A percentile compares a stretch with the other conserved stretches of the same genome.
phyloP scores from a whole-genome alignment of 2,888 invertebrate species.

The Xylocampa areola region DNA sequence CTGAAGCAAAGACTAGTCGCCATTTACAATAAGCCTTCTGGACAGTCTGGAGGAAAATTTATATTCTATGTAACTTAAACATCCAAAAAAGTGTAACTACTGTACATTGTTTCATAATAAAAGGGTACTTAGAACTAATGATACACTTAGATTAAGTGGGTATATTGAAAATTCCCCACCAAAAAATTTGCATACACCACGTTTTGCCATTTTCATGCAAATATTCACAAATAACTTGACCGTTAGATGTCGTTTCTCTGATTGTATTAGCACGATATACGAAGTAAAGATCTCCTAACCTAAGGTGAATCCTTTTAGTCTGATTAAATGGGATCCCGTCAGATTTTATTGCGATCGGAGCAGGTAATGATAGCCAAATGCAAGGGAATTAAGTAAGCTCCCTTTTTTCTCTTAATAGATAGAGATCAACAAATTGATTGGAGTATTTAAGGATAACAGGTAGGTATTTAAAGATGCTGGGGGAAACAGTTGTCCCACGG shows the following conservation, averaged over 20 bases:
- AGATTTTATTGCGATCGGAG: constrained; percentile 49
- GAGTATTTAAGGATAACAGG: background rate
- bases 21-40: no score
- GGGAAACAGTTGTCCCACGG: no score
- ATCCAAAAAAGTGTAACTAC: no score
- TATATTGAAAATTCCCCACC: constrained; percentile 3
- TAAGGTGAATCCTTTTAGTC: constrained; percentile 57
- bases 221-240: constrained; percentile 32
- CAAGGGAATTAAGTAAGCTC: constrained; percentile 7
- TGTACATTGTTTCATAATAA: no score
- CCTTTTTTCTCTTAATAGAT: constrained; percentile 20
- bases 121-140: no score
- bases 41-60: no score
- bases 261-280: constrained; percentile 36
- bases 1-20: no score
- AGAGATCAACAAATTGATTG: constrained; percentile 13
- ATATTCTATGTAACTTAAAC: no score
- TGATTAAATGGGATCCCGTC: constrained; percentile 56
- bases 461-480: no score
- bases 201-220: constrained; percentile 36
- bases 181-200: constrained; percentile 38
- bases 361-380: constrained; percentile 28
- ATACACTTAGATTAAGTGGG: no score
- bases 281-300: constrained; percentile 22
- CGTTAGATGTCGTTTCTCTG: constrained; percentile 26